A percentile compares a stretch with the other conserved stretches of the same genome.
Evolutionary conservation across 2,888 invertebrate genomes (phyloP).

Genomic region (Serrognathus titanus): DNA sequence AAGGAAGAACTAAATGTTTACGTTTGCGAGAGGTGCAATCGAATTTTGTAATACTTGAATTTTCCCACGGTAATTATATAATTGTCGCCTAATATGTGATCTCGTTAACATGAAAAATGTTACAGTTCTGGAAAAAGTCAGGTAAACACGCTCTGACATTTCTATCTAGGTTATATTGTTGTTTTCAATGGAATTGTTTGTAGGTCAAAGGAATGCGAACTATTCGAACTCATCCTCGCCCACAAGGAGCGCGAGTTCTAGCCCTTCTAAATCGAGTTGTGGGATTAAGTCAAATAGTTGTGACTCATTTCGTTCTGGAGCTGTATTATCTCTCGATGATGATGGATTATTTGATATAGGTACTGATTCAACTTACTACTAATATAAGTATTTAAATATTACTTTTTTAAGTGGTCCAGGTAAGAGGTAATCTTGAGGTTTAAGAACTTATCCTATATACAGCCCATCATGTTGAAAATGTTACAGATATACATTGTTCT

Average conservation of each 20-base stretch:
- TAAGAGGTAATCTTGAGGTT: too few relatives aligned
- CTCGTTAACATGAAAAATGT: constrained; percentile 35
- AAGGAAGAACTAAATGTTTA: constrained; percentile 12
- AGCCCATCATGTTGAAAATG: too few relatives aligned
- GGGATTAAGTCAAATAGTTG: constrained; percentile 20
- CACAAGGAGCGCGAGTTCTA: constrained; percentile 19
- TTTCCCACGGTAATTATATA: constrained; percentile 14
- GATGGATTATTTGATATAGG: constrained; percentile 44
- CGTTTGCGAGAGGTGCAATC: constrained; percentile 12
- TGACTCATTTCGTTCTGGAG: constrained; percentile 20
- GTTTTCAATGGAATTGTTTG: constrained; percentile 21
- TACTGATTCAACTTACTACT: constrained; percentile 16
- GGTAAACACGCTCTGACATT: constrained; percentile 48
- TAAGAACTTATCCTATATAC: too few relatives aligned
- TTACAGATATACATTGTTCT: too few relatives aligned
- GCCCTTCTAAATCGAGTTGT: constrained; percentile 19
- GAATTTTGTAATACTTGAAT: constrained; percentile 10
- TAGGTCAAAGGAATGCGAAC: constrained; percentile 33
- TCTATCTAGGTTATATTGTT: constrained; percentile 22
- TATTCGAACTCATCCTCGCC: constrained; percentile 22
- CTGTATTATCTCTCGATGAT: constrained; percentile 37
- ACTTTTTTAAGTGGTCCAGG: too few relatives aligned
- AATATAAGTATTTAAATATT: neutral
- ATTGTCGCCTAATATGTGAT: constrained; percentile 2
- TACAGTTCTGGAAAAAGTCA: constrained; percentile 76